Percentiles rank a stretch among this genome's conserved stretches.
Conservation (phyloP, 2,797 vertebrate genomes). For the Xyrichtys novacula region DNA sequence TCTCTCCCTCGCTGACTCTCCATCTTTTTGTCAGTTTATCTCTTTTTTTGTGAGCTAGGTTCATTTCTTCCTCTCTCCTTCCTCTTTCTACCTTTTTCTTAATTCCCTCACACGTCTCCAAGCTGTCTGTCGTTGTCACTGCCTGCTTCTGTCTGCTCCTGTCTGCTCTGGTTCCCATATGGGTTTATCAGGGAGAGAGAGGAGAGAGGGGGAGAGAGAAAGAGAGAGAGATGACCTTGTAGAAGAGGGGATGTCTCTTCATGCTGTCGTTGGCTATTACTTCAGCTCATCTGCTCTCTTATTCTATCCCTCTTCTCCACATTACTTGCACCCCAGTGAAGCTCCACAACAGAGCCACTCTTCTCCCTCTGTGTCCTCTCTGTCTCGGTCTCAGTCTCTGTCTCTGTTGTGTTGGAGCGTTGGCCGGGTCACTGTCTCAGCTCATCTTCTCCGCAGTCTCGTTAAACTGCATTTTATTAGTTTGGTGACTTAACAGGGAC, state of each 20-base stretch:
- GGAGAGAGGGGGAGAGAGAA: neutral
- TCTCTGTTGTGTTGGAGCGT: conserved; percentile 5
- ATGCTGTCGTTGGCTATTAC: conserved; percentile 69
- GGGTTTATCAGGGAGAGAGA: conserved; percentile 15
- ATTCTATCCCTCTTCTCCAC: conserved; percentile 44
- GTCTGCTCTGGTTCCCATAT: conserved; percentile 43
- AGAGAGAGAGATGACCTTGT: conserved; percentile 54
- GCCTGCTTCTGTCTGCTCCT: conserved; percentile 16
- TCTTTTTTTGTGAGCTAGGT: conserved; percentile 5
- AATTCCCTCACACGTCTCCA: neutral
- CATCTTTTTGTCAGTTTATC: conserved; percentile 7
- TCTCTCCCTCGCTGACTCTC: conserved; percentile 12
- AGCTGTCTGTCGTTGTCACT: neutral
- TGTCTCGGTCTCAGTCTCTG: neutral
- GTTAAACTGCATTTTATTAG: conserved; percentile 13
- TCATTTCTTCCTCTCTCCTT: neutral
- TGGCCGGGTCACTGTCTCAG: conserved; percentile 12
- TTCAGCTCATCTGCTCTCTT: conserved; percentile 67
- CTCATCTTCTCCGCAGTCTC: neutral
- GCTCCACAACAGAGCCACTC: conserved; percentile 50
- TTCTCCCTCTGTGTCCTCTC: neutral
- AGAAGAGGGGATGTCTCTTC: conserved; percentile 56
- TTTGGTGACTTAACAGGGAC: neutral
- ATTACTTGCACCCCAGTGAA: conserved; percentile 60
- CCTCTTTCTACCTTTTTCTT: neutral